These are phyloP conservation scores for Hepsetus odoe DNA, from an alignment of 2,113 vertebrate species.

Conservation along the genomic window DNA sequence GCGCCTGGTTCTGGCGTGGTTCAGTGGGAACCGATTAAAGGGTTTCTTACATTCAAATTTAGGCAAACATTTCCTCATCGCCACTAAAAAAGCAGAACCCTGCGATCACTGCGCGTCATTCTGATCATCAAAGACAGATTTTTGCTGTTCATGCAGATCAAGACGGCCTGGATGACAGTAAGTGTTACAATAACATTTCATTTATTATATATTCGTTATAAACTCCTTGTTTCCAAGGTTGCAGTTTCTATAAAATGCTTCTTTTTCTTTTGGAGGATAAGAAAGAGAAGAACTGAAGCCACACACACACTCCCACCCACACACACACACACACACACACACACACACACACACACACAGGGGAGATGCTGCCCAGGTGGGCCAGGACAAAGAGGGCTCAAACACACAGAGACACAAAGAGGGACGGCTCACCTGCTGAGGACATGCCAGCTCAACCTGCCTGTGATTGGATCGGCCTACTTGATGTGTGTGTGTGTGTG, in stretches of 20 bases:
- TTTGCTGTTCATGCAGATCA: conserved; percentile 19
- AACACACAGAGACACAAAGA: conserved; percentile 28
- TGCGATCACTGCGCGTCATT: no score
- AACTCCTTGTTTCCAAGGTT: conserved; percentile 29
- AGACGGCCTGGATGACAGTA: background rate
- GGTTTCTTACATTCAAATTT: no score
- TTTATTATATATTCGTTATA: conserved; percentile 15
- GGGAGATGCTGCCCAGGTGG: conserved; percentile 45
- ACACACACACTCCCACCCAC: no score
- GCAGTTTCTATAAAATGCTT: background rate
- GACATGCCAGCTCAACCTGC: conserved; percentile 31
- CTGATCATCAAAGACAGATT: conserved; percentile 10
- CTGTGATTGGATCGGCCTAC: conserved; percentile 52
- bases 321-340: conserved; percentile 6
- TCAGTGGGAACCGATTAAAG: no score
- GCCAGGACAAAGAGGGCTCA: conserved; percentile 24
- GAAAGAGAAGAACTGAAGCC: background rate
- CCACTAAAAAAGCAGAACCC: no score
- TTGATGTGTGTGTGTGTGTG: conserved; percentile 16
- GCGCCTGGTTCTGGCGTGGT: no score
- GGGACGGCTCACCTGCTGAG: conserved; percentile 53
- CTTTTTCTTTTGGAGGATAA: background rate
- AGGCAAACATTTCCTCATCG: no score
- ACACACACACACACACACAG: background rate
- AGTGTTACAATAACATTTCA: no score